phyloP scores from a whole-genome alignment of 2,113 vertebrate genomes.

The Orthonyx spaldingii region DNA sequence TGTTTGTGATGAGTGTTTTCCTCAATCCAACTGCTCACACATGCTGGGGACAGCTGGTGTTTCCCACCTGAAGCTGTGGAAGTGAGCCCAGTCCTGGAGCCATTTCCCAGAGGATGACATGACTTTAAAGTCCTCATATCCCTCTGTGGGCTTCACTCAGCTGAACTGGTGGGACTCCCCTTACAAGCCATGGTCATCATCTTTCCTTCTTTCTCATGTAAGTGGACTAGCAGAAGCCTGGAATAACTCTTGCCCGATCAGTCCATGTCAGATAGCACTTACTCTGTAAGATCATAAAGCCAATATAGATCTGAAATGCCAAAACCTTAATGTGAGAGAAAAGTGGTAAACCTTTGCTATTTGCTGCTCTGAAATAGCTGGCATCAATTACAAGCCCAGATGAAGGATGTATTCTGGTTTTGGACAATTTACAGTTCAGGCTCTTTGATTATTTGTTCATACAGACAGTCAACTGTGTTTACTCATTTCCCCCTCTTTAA shows the following conservation, averaged over 20 bases:
- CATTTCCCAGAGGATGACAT: not conserved
- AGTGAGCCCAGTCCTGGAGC: not conserved
- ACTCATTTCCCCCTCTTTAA: not conserved
- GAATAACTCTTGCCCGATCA: not conserved
- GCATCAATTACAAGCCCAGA: not conserved
- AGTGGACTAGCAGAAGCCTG: not conserved
- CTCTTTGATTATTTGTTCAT: not conserved
- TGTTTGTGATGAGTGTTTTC: not conserved
- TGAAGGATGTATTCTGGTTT: not conserved
- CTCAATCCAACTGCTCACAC: not conserved
- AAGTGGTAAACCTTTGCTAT: not conserved
- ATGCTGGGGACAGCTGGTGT: not conserved
- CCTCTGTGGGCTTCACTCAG: not conserved
- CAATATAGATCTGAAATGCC: not conserved
- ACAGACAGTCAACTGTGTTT: not conserved
- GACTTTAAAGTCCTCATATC: not conserved
- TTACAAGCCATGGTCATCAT: not conserved
- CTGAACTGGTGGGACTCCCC: not conserved
- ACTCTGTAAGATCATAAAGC: not conserved
- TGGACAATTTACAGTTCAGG: not conserved
- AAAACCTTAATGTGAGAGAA: not conserved
- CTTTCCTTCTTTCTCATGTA: not conserved
- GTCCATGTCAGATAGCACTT: not conserved
- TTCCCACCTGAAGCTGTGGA: not conserved
- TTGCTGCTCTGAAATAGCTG: not conserved